A percentile compares a stretch with the other conserved stretches of the same genome.
These are phyloP conservation scores for Lagocephalus sceleratus DNA, from an alignment of 2,797 vertebrate genomes.

Conservation along the genomic window DNA sequence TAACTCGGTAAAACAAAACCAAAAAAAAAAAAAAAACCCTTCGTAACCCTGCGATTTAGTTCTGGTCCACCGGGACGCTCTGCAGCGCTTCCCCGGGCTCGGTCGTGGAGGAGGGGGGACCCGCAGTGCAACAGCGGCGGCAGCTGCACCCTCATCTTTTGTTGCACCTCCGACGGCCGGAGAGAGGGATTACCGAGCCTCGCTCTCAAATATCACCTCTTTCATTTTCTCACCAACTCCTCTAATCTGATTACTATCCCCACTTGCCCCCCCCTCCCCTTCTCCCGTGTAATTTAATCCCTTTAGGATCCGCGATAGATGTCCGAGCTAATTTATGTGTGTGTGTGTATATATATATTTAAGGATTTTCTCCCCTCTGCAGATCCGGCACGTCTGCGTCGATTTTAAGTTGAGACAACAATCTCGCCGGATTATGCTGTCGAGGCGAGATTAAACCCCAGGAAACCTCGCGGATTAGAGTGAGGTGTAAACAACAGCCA, in stretches of 20 bases:
- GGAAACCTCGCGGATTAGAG: no score
- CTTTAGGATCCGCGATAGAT: constrained; percentile 22
- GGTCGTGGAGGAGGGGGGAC: constrained; percentile 11
- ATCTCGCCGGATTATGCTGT: no score
- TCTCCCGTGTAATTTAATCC: constrained; percentile 49
- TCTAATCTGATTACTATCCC: constrained; percentile 52
- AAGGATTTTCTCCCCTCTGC: no score
- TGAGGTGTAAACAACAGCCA: no score
- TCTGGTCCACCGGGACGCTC: fast-evolving
- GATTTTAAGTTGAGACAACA: no score
- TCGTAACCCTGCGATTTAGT: not conserved
- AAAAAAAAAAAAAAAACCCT: no score
- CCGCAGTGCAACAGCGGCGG: constrained; percentile 27
- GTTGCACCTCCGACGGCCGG: constrained; percentile 36
- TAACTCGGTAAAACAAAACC: no score
- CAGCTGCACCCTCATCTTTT: constrained; percentile 36
- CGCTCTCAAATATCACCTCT: constrained; percentile 32
- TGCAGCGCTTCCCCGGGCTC: not conserved
- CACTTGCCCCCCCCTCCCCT: constrained; percentile 10
- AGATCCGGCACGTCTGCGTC: no score
- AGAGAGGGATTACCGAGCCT: constrained; percentile 18
- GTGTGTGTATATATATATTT: no score
- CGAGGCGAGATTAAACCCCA: no score
- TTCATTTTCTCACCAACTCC: constrained; percentile 49
- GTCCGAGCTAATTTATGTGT: constrained; percentile 1